Percentiles rank a stretch among this genome's conserved stretches.
Conservation (phyloP, 2,797 vertebrate species). For the Picus viridis region DNA sequence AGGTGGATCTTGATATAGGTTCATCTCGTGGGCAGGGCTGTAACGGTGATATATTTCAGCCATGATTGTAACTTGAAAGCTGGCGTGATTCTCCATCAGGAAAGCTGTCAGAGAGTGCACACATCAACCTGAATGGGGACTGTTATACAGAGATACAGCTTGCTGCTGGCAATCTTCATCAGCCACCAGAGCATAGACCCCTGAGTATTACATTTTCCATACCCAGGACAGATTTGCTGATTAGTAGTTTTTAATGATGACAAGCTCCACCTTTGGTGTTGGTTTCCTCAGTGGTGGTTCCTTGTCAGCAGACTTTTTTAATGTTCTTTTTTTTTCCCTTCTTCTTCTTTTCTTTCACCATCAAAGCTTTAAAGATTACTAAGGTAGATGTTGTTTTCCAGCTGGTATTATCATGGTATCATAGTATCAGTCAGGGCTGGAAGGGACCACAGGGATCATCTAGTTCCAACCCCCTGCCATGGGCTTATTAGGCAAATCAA, state of each 20-base stretch:
- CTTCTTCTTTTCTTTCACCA: rapidly evolving
- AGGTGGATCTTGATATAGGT: neutral
- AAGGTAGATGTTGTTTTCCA: neutral
- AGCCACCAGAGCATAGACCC: neutral
- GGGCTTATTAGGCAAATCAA: neutral
- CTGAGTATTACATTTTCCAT: neutral
- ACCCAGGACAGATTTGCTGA: neutral
- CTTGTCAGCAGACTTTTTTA: neutral
- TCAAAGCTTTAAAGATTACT: neutral
- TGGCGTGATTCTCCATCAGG: neutral
- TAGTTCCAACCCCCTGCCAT: too few species aligned
- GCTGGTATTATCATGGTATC: too few species aligned
- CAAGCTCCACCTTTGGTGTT: neutral
- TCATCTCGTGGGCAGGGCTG: neutral
- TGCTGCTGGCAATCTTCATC: neutral
- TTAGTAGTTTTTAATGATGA: neutral
- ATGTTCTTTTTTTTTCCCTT: neutral
- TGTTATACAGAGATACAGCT: neutral
- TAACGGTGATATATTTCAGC: neutral
- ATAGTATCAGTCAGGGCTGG: too few species aligned
- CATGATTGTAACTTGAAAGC: neutral
- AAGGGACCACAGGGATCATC: too few species aligned
- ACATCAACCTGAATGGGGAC: neutral
- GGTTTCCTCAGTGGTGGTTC: neutral
- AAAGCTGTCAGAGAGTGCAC: neutral